These are phyloP conservation scores for Talpa occidentalis DNA, from an alignment of 2,113 vertebrate species.

Conservation along the genomic window DNA sequence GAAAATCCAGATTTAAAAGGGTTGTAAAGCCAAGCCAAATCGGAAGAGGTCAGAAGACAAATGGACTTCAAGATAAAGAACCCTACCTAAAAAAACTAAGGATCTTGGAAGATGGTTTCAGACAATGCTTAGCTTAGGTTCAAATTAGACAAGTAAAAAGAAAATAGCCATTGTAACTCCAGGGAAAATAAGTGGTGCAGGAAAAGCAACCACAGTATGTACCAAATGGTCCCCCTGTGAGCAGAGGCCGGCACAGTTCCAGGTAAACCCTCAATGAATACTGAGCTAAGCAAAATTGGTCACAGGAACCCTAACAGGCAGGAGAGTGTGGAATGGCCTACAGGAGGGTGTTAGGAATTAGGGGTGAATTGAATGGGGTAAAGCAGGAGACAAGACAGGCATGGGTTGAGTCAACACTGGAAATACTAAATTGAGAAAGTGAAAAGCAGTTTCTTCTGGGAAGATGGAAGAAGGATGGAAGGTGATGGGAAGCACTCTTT, in stretches of 20 bases:
- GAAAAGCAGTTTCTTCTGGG: neutral
- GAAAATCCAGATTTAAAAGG: neutral
- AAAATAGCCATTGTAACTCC: neutral
- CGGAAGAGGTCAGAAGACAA: neutral
- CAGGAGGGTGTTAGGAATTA: neutral
- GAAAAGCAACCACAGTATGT: neutral
- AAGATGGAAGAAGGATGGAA: rapidly evolving
- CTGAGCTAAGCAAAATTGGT: neutral
- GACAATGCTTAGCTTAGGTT: neutral
- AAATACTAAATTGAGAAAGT: neutral
- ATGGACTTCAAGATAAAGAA: neutral
- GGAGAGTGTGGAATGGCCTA: neutral
- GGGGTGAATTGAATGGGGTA: neutral
- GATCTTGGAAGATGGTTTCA: neutral
- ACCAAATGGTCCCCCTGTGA: neutral
- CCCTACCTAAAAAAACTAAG: neutral
- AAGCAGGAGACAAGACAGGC: neutral
- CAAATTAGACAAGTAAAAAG: neutral
- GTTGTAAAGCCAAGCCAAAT: neutral
- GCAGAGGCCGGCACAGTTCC: too few species aligned
- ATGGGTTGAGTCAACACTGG: neutral
- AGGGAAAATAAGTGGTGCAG: neutral
- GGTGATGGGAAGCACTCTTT: neutral
- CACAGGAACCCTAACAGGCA: neutral
- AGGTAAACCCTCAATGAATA: neutral